Base-by-base conservation (phyloP, 2,797 vertebrate species). In the Enteromius treurensis region DNA sequence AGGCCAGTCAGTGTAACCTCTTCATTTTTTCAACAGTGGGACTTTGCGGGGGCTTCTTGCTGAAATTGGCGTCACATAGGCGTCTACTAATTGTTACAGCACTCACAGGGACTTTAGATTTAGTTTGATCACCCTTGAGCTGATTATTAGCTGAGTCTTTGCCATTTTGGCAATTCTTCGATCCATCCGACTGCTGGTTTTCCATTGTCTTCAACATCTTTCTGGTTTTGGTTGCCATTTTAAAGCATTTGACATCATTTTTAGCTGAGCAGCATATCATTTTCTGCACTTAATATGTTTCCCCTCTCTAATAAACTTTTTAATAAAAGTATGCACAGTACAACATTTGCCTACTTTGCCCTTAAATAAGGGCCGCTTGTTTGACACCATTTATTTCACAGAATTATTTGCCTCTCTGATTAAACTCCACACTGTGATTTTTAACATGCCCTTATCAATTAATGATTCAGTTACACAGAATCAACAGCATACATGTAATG, bases 391-490 rank as follows among this genome's bases (percentile, higher is more conserved):
- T 80, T 76, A 64, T 75, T 65, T 60, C 29, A 60, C 2, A 58
- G 32, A 84, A 58, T 68, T 2, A 40, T 10, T 74, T n/a, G 62
- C 14, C 19, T 69, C 26, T 40, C 77, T 37, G 45, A 60, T 55
- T 77, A 7, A 85, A 77, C 29, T 86, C 34, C n/a, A 71, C 34
- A 75, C 45, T 78, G 62, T 78, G 77, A 77, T 85, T 85, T 87
- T 87, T 34, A 85, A 58, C 79, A 85, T 0, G 32, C 47, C 71
- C 51, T 40, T 67, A 81, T 85, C 71, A 84, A 47, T 51, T 4
- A 86, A 77, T 77, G 8, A 80, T 77, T 53, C 80, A 68, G 51
- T 75, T 67, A 34, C 40, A 60, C 6, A 67, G 68, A 84, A 55
- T 68, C 0, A 37, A 4, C 42, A 10, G 42, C 42, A 45, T 45